Percentiles rank a stretch among this genome's conserved stretches.
Conservation (phyloP, 2,113 vertebrate species). For the Tichodroma muraria region DNA sequence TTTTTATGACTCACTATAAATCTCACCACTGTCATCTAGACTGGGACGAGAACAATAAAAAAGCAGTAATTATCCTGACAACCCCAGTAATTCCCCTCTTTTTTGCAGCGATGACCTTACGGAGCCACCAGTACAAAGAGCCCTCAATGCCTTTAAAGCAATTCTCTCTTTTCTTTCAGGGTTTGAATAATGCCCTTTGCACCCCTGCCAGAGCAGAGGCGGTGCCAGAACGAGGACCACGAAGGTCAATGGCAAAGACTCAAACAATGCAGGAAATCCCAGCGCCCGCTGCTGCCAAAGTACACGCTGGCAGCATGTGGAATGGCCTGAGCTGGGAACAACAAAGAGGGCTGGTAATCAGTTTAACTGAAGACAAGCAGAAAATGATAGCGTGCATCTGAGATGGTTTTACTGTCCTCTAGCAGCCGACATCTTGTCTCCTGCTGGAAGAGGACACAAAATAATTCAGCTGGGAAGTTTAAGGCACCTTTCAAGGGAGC, state of each 20-base stretch:
- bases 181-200: conserved; percentile 32
- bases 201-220: conserved; percentile 9
- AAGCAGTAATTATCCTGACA: conserved; percentile 20
- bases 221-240: background rate
- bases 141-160: background rate
- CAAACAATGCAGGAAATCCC: conserved; percentile 41
- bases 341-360: conserved; percentile 12
- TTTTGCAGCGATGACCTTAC: background rate
- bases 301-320: background rate
- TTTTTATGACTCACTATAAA: background rate
- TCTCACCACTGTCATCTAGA: background rate
- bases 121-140: background rate
- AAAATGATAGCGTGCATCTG: background rate
- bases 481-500: background rate
- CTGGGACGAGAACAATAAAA: background rate
- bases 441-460: background rate
- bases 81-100: conserved; percentile 16
- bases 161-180: background rate
- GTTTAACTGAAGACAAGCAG: conserved; percentile 42
- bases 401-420: background rate
- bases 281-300: background rate
- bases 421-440: conserved; percentile 2
- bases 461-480: background rate
- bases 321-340: background rate
- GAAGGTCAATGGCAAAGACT: background rate